Conservation (phyloP, 2,888 invertebrate species). For the Abscondita cerata region DNA sequence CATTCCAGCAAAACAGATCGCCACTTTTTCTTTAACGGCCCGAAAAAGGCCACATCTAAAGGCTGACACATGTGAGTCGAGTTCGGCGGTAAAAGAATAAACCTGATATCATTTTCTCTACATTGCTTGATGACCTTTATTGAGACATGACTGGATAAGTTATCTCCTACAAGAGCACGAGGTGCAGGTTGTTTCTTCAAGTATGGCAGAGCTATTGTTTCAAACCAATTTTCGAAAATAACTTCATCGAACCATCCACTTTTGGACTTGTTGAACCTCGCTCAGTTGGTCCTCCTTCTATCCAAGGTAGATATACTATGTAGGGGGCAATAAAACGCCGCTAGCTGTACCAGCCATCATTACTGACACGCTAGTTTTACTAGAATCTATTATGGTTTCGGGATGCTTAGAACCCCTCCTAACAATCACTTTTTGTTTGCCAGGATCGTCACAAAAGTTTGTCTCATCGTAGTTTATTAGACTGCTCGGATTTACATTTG, state of each 20-base stretch:
- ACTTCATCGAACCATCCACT: neutral
- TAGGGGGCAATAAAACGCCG: neutral
- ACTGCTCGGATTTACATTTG: neutral
- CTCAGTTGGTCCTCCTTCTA: neutral
- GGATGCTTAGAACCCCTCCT: neutral
- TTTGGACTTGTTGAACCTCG: slow-evolving; percentile 1
- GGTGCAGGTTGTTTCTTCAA: neutral
- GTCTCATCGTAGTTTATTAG: slow-evolving; percentile 6
- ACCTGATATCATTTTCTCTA: slow-evolving; percentile 8
- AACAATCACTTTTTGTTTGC: neutral
- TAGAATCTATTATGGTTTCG: neutral
- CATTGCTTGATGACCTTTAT: neutral
- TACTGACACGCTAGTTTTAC: neutral
- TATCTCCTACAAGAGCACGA: slow-evolving; percentile 10
- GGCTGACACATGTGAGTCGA: slow-evolving; percentile 37
- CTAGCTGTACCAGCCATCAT: neutral
- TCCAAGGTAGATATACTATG: slow-evolving; percentile 7
- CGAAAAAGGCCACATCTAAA: slow-evolving; percentile 46
- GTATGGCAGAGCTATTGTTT: neutral
- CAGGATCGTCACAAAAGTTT: slow-evolving; percentile 9
- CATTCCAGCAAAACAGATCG: slow-evolving; percentile 31
- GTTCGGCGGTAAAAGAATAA: slow-evolving; percentile 8
- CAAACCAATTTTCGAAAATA: slow-evolving; percentile 12
- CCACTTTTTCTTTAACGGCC: slow-evolving; percentile 40
- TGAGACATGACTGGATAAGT: neutral